phyloP scores from a whole-genome alignment of 2,888 invertebrate species.

The Yponomeuta evonymella region DNA sequence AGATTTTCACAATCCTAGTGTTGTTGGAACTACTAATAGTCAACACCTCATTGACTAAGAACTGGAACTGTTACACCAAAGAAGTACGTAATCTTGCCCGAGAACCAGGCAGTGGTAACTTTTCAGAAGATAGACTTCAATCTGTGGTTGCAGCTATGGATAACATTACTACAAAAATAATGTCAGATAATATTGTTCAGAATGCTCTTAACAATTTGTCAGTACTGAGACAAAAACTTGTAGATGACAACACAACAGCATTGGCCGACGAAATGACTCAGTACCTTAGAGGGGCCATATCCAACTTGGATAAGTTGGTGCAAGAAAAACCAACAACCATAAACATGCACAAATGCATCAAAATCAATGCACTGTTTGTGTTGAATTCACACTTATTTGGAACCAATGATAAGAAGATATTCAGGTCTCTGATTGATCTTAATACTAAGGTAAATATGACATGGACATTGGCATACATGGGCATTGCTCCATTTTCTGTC shows the following conservation, averaged over 20 bases:
- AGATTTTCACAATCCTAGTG: conserved; percentile 79
- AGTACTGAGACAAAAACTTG: conserved; percentile 55
- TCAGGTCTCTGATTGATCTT: conserved; percentile 83
- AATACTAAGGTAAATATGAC: conserved; percentile 80
- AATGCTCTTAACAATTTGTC: conserved; percentile 64
- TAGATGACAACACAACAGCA: conserved; percentile 60
- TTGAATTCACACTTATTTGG: conserved; percentile 84
- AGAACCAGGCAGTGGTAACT: conserved; percentile 76
- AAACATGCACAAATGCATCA: conserved; percentile 78
- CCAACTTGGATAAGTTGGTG: conserved; percentile 76
- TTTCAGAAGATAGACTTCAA: conserved; percentile 77
- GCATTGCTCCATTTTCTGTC: too few species aligned
- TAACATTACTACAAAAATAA: conserved; percentile 79
- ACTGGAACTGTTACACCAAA: conserved; percentile 87
- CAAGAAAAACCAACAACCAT: conserved; percentile 69
- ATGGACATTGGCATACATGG: too few species aligned
- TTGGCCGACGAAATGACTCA: conserved; percentile 78
- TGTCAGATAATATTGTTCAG: conserved; percentile 83
- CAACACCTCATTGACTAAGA: conserved; percentile 54
- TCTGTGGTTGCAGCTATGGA: conserved; percentile 83
- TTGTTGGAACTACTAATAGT: conserved; percentile 79
- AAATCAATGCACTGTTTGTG: conserved; percentile 81
- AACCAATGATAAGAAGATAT: conserved; percentile 83
- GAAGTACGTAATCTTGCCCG: conserved; percentile 81
- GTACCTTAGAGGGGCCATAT: conserved; percentile 78